A percentile compares a stretch with the other conserved stretches of the same genome.
phyloP scores from a whole-genome alignment of 2,888 invertebrate genomes.

The Vanessa cardui region DNA sequence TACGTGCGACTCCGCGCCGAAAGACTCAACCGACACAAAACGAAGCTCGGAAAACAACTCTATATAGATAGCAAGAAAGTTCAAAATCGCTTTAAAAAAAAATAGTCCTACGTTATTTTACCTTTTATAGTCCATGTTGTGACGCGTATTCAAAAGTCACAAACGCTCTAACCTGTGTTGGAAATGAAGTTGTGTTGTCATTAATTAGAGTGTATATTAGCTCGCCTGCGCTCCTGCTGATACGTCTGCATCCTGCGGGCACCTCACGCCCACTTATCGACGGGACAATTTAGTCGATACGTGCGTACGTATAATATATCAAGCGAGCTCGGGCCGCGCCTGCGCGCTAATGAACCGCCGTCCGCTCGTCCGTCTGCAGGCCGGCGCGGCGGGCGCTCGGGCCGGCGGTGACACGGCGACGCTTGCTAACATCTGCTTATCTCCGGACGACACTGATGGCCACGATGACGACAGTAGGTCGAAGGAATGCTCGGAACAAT shows the following conservation, averaged over 20 bases:
- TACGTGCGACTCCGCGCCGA: constrained; percentile 53
- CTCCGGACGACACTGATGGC: constrained; percentile 26
- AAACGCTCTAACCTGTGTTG: constrained; percentile 2
- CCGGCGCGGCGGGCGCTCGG: constrained; percentile 7
- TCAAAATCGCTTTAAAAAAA: not conserved
- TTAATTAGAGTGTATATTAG: constrained; percentile 31
- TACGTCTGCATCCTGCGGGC: constrained; percentile 28
- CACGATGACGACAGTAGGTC: constrained; percentile 24
- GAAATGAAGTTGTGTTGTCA: not conserved
- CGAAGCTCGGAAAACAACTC: not conserved
- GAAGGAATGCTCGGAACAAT: constrained; percentile 23
- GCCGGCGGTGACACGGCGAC: constrained; percentile 3
- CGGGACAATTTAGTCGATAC: constrained; percentile 71
- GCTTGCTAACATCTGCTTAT: constrained; percentile 26
- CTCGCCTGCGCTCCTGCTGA: not conserved
- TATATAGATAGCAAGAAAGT: not conserved
- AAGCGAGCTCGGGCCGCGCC: constrained; percentile 44
- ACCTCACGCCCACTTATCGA: constrained; percentile 76
- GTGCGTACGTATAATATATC: constrained; percentile 70
- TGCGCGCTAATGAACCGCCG: constrained; percentile 36
- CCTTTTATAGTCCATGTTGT: not conserved
- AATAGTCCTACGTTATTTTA: not conserved
- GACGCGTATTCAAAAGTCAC: constrained; percentile 4
- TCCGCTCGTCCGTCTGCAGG: not conserved
- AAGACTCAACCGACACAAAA: not conserved